Conservation (phyloP, 1,140 invertebrate species). For the Microplitis mediator region DNA sequence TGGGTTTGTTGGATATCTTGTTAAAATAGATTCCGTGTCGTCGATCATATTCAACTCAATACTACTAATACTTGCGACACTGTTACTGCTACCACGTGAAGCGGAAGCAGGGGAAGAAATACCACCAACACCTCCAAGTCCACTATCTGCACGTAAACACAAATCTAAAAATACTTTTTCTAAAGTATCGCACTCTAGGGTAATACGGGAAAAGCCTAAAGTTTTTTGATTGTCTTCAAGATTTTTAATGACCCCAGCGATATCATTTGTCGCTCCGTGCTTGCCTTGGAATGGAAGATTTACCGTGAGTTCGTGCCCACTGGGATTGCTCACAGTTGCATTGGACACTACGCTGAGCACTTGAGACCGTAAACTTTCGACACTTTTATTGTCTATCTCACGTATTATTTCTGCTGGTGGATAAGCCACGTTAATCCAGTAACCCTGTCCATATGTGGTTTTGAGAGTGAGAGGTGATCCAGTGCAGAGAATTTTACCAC, state of each 20-base stretch:
- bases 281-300: slow-evolving; percentile 63
- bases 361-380: slow-evolving; percentile 54
- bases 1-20: slow-evolving; percentile 41
- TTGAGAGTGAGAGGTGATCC: slow-evolving; percentile 76
- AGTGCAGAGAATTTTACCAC: slow-evolving; percentile 63
- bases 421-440: slow-evolving; percentile 69
- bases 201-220: slow-evolving; percentile 58
- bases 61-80: slow-evolving; percentile 30
- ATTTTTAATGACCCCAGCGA: slow-evolving; percentile 53
- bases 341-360: slow-evolving; percentile 60
- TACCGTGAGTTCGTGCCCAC: slow-evolving; percentile 56
- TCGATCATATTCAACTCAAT: slow-evolving; percentile 37
- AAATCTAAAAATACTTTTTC: slow-evolving; percentile 66
- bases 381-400: slow-evolving; percentile 36
- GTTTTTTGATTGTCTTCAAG: slow-evolving; percentile 57
- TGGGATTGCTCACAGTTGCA: slow-evolving; percentile 54
- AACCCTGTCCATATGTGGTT: slow-evolving; percentile 78
- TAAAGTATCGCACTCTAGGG: slow-evolving; percentile 65
- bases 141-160: slow-evolving; percentile 55
- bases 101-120: not conserved
- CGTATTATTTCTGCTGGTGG: slow-evolving; percentile 26
- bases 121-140: not conserved
- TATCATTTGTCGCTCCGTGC: slow-evolving; percentile 63
- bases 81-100: slow-evolving; percentile 35
- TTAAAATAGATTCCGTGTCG: slow-evolving; percentile 53